phyloP scores from a whole-genome alignment of 2,113 vertebrate genomes.

The Gambusia holbrooki region DNA sequence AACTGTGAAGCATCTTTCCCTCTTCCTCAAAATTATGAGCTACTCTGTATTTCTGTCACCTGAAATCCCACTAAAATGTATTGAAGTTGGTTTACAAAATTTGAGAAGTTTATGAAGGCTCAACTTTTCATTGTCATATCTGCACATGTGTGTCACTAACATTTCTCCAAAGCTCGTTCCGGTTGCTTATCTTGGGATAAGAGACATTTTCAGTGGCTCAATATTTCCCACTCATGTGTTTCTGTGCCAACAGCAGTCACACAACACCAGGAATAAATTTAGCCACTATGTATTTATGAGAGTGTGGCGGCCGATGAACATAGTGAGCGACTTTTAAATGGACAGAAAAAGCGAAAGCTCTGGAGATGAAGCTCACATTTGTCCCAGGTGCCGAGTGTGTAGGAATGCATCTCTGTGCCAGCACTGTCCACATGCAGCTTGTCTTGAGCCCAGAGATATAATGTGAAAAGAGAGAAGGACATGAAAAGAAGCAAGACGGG shows the following conservation, averaged over 20 bases:
- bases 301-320: conserved; percentile 20
- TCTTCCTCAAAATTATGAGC: too few species aligned
- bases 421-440: conserved; percentile 36
- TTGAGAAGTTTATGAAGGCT: too few species aligned
- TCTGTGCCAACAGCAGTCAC: conserved; percentile 18
- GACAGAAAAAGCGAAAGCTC: conserved; percentile 14
- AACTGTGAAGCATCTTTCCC: too few species aligned
- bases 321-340: conserved; percentile 29
- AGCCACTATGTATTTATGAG: conserved; percentile 30
- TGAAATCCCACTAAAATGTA: too few species aligned
- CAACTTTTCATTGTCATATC: conserved; percentile 1
- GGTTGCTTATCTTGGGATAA: background rate
- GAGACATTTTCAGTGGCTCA: conserved; percentile 20
- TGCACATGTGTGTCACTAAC: background rate
- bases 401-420: conserved; percentile 54
- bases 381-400: conserved; percentile 43
- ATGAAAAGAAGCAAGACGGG: conserved; percentile 26
- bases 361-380: conserved; percentile 53
- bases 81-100: too few species aligned
- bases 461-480: conserved; percentile 41
- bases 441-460: conserved; percentile 46
- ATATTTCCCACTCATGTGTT: conserved; percentile 8
- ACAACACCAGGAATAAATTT: conserved; percentile 30
- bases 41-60: too few species aligned
- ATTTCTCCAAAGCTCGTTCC: background rate